Evolutionary conservation across 2,888 invertebrate genomes (phyloP).

Genomic region (Apomyelois bistriatella): DNA sequence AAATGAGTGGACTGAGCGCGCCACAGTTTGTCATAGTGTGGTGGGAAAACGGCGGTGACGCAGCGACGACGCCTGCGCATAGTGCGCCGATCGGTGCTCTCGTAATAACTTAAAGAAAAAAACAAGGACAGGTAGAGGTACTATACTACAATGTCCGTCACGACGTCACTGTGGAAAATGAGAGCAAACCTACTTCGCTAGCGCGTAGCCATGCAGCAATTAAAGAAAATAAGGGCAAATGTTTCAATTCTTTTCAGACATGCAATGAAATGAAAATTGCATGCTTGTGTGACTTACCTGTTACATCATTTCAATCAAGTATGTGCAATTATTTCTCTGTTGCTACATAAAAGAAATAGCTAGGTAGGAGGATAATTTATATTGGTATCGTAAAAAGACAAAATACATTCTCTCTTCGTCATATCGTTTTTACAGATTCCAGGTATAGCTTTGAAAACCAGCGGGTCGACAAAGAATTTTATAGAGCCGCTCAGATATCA

Average conservation of each 20-base stretch:
- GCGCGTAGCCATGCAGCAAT: slow-evolving; percentile 13
- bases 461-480: too few relatives aligned
- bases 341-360: too few relatives aligned
- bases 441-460: too few relatives aligned
- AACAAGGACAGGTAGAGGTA: slow-evolving; percentile 3
- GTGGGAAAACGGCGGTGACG: slow-evolving; percentile 40
- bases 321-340: too few relatives aligned
- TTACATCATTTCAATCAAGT: too few relatives aligned
- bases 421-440: too few relatives aligned
- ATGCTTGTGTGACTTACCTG: neutral
- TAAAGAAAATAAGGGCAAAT: slow-evolving; percentile 17
- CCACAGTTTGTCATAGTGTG: slow-evolving; percentile 35
- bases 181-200: slow-evolving; percentile 34
- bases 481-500: too few relatives aligned
- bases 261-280: neutral
- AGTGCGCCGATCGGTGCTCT: slow-evolving; percentile 14
- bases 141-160: slow-evolving; percentile 18
- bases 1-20: slow-evolving; percentile 31
- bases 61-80: slow-evolving; percentile 41
- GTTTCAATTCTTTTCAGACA: neutral
- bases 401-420: too few relatives aligned
- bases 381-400: too few relatives aligned
- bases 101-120: slow-evolving; percentile 8
- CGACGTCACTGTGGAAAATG: slow-evolving; percentile 47
- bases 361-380: too few relatives aligned